These are phyloP conservation scores for Ictidomys tridecemlineatus DNA, from an alignment of 2,113 vertebrate species.

Conservation along the genomic window DNA sequence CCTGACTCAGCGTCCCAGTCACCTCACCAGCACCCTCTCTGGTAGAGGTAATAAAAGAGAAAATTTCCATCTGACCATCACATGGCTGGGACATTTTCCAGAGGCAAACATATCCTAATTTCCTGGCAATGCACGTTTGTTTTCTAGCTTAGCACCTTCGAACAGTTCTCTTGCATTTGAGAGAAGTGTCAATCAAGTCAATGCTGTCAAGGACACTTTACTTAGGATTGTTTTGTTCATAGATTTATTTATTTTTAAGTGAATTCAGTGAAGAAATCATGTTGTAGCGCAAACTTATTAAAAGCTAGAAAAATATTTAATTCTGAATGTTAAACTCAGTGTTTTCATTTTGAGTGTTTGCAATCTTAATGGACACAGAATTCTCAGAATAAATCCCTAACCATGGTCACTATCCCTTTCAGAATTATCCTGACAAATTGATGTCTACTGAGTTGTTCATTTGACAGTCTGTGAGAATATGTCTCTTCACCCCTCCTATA, in stretches of 20 bases:
- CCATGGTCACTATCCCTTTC: neutral
- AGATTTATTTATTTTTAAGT: slow-evolving; percentile 40
- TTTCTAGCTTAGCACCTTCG: neutral
- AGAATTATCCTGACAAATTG: slow-evolving; percentile 27
- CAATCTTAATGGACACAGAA: neutral
- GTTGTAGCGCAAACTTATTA: neutral
- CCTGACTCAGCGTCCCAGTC: neutral
- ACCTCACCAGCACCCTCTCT: neutral
- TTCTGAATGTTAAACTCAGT: neutral
- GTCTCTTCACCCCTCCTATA: slow-evolving; percentile 20
- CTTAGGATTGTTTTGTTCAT: neutral
- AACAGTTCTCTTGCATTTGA: neutral
- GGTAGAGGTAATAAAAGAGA: neutral
- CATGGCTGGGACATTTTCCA: neutral
- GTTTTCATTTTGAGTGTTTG: slow-evolving; percentile 49
- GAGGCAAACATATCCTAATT: neutral
- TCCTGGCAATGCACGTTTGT: neutral
- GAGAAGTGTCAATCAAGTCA: neutral
- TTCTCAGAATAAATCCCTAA: slow-evolving; percentile 1
- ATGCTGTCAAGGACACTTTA: neutral
- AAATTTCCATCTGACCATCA: neutral
- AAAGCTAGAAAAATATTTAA: neutral
- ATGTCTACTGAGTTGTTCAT: slow-evolving; percentile 1
- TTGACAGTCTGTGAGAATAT: slow-evolving; percentile 46
- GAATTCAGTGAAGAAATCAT: neutral